Evolutionary conservation across 2,888 invertebrate genomes (phyloP).

Genomic region (Phyllotreta cruciferae): DNA sequence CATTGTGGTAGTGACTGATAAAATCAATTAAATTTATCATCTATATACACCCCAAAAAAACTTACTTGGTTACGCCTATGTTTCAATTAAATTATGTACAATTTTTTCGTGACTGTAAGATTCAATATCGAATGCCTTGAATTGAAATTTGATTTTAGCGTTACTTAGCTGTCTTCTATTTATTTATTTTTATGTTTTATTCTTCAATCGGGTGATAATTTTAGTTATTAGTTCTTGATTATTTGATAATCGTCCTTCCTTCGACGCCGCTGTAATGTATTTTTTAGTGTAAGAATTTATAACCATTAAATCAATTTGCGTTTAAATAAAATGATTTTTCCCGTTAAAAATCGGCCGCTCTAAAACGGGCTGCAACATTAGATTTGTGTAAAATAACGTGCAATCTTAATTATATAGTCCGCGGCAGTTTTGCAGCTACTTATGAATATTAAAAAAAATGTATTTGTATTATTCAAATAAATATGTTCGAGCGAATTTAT

Average conservation of each 20-base stretch:
- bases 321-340: constrained; percentile 28
- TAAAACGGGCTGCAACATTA: constrained; percentile 43
- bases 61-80: too few species aligned
- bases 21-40: too few species aligned
- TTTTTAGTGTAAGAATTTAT: constrained; percentile 27
- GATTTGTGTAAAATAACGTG: constrained; percentile 53
- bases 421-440: constrained; percentile 55
- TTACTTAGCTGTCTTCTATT: constrained; percentile 24
- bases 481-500: constrained; percentile 54
- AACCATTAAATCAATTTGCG: constrained; percentile 26
- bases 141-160: constrained; percentile 12
- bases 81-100: too few species aligned
- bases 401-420: constrained; percentile 57
- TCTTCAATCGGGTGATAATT: constrained; percentile 33
- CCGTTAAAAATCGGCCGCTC: constrained; percentile 23
- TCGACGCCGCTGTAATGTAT: constrained; percentile 23
- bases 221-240: constrained; percentile 29
- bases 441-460: constrained; percentile 56
- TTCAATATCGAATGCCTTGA: too few species aligned
- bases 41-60: too few species aligned
- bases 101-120: too few species aligned
- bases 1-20: too few species aligned
- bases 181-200: constrained; percentile 34
- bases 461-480: constrained; percentile 61
- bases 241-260: constrained; percentile 27